A percentile compares a stretch with the other conserved stretches of the same genome.
Conservation (phyloP, 2,888 invertebrate species). For the Molanna angustata region DNA sequence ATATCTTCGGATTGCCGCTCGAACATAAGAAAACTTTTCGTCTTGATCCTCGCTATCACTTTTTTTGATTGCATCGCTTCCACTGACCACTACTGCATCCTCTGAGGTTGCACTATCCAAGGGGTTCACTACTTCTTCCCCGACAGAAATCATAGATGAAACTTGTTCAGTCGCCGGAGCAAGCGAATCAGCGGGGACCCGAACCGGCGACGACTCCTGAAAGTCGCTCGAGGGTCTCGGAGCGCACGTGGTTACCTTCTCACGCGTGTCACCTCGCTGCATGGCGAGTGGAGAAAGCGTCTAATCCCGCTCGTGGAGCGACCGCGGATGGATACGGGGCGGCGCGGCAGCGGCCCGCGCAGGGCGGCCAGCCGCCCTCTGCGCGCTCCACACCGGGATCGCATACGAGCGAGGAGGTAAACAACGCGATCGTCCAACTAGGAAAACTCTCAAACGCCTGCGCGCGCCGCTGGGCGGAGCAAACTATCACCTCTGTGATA, state of each 20-base stretch:
- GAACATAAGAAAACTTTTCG: conserved; percentile 16
- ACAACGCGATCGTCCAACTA: conserved; percentile 5
- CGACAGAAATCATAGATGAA: conserved; percentile 3
- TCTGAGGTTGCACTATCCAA: conserved; percentile 6
- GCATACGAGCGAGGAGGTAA: conserved; percentile 40
- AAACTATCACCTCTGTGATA: conserved; percentile 1
- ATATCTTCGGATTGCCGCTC: conserved; percentile 17
- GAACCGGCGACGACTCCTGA: conserved; percentile 13
- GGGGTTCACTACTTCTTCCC: conserved; percentile 11
- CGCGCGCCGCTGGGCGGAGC: conserved; percentile 21
- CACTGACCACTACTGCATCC: conserved; percentile 3
- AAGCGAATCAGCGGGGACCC: conserved; percentile 5
- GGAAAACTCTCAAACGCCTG: conserved; percentile 14
- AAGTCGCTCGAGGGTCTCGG: conserved; percentile 17
- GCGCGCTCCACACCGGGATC: conserved; percentile 55
- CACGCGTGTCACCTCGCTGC: conserved; percentile 29
- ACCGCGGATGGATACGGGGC: conserved; percentile 39
- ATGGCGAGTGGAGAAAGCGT: conserved; percentile 24
- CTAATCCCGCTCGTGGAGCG: conserved; percentile 35
- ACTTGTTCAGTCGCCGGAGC: background rate
- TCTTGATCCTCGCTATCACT: too few species aligned
- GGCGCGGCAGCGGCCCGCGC: conserved; percentile 16
- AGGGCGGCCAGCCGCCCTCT: conserved; percentile 49
- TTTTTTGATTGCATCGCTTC: background rate
- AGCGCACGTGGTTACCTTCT: conserved; percentile 17